A percentile compares a stretch with the other conserved stretches of the same genome.
These are phyloP conservation scores for Pterocles gutturalis DNA, from an alignment of 2,113 vertebrate genomes.

Conservation along the genomic window DNA sequence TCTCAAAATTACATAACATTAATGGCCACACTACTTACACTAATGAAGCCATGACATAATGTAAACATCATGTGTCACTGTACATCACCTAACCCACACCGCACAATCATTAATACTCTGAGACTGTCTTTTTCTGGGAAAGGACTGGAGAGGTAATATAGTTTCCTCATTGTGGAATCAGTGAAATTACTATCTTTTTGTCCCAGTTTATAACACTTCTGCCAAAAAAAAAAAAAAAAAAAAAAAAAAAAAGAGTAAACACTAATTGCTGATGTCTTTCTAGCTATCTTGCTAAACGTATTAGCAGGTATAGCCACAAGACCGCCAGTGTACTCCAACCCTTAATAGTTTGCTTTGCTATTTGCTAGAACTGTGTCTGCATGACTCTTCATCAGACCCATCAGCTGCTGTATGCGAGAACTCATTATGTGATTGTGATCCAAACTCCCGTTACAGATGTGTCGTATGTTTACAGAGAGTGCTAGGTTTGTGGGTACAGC, in stretches of 20 bases:
- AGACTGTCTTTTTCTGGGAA: neutral
- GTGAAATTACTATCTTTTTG: neutral
- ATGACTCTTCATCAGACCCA: neutral
- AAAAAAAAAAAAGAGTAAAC: neutral
- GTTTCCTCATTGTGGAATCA: neutral
- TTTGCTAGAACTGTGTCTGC: neutral
- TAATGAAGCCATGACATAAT: neutral
- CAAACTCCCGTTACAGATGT: neutral
- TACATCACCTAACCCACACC: neutral
- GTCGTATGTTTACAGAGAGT: neutral
- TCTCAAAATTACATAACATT: neutral
- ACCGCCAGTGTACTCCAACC: neutral
- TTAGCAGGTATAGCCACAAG: neutral
- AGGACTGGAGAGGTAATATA: neutral
- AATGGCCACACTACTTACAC: neutral
- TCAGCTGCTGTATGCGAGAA: neutral
- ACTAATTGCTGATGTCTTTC: neutral
- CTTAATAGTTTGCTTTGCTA: neutral
- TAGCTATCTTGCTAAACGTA: neutral
- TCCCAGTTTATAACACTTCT: neutral
- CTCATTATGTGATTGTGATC: neutral
- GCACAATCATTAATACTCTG: neutral
- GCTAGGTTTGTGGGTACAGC: neutral
- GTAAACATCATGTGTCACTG: neutral
- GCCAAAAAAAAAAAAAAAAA: neutral